Conservation (phyloP, 1,140 invertebrate species). For the Kradibia gibbosae region DNA sequence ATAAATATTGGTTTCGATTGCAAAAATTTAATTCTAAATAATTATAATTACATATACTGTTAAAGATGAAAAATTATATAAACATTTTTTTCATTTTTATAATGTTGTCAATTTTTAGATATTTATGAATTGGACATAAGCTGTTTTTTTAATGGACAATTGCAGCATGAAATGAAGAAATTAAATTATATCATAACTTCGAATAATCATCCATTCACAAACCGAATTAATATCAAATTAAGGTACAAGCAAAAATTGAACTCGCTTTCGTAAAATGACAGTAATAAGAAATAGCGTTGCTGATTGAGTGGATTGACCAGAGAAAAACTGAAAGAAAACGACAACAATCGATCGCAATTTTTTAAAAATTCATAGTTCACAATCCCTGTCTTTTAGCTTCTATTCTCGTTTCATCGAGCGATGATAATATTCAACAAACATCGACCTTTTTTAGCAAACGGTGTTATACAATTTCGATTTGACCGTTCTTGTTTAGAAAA, state of each 20-base stretch:
- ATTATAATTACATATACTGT: no score
- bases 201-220: slow-evolving; percentile 52
- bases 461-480: slow-evolving; percentile 6
- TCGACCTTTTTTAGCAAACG: neutral
- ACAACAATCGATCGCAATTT: neutral
- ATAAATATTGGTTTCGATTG: no score
- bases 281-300: neutral
- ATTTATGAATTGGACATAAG: neutral
- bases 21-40: no score
- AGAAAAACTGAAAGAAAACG: neutral
- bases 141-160: neutral
- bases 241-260: slow-evolving; percentile 1
- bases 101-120: neutral
- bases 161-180: neutral
- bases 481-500: neutral
- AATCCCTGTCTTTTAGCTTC: neutral
- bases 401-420: neutral
- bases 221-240: slow-evolving; percentile 58
- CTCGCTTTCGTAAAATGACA: slow-evolving; percentile 23
- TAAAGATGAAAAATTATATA: no score
- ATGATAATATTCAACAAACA: neutral
- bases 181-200: neutral
- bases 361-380: neutral
- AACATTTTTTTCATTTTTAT: neutral
- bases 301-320: neutral